Evolutionary conservation across 1,140 invertebrate species (phyloP).

Genomic region (Ladona fulva): DNA sequence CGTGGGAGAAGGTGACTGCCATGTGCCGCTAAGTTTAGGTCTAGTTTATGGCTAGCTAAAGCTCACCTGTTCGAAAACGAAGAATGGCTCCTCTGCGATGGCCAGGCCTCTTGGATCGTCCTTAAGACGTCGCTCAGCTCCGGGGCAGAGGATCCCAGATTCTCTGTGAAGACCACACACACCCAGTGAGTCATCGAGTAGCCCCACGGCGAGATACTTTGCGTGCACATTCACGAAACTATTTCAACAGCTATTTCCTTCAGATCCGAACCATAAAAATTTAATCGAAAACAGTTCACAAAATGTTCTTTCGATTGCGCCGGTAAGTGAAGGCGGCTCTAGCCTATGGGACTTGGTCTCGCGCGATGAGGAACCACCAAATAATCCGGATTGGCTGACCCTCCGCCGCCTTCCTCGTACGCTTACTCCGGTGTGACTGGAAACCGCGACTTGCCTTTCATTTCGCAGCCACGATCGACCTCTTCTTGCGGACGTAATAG

Average conservation of each 20-base stretch:
- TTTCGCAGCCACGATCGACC: neutral
- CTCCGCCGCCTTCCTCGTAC: neutral
- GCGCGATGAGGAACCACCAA: too few species aligned
- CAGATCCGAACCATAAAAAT: neutral
- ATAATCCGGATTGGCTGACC: neutral
- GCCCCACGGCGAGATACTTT: neutral
- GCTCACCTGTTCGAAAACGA: neutral
- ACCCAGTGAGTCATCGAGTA: constrained; percentile 3
- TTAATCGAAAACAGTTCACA: too few species aligned
- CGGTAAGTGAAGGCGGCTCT: too few species aligned
- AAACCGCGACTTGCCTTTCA: neutral
- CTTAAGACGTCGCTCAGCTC: neutral
- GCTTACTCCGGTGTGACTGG: neutral
- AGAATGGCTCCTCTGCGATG: neutral
- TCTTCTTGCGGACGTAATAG: neutral
- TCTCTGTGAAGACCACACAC: constrained; percentile 3
- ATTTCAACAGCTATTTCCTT: neutral
- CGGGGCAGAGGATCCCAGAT: neutral
- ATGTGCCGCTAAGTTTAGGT: too few species aligned
- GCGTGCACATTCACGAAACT: neutral
- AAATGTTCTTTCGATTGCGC: too few species aligned
- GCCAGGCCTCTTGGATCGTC: neutral
- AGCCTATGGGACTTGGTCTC: too few species aligned
- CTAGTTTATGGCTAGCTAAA: too few species aligned
- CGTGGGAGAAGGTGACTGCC: too few species aligned